phyloP scores from a whole-genome alignment of 1,140 invertebrate genomes.

The Gonioctena quinquepunctata region DNA sequence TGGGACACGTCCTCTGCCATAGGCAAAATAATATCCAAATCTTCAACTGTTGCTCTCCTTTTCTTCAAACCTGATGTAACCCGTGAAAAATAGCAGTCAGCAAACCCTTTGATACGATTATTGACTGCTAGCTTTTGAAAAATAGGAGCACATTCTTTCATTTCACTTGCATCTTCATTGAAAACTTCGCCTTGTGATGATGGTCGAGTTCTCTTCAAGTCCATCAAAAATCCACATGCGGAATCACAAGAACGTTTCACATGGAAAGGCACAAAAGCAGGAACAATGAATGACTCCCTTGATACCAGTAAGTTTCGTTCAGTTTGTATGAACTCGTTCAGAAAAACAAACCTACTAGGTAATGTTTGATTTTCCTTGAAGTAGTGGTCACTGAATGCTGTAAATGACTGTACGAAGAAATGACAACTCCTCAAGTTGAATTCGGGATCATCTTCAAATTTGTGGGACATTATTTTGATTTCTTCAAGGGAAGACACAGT shows the following conservation, averaged over 20 bases:
- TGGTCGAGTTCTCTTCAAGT: neutral
- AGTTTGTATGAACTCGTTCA: constrained; percentile 25
- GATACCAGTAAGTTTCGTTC: constrained; percentile 24
- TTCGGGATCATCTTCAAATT: neutral
- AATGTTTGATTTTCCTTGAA: constrained; percentile 42
- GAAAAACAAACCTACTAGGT: constrained; percentile 22
- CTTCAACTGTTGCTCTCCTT: constrained; percentile 18
- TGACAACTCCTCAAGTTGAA: neutral
- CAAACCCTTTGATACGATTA: constrained; percentile 12
- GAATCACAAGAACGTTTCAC: neutral
- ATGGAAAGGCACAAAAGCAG: constrained; percentile 33
- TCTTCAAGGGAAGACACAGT: neutral
- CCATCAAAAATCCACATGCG: neutral
- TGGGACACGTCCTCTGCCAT: constrained; percentile 19
- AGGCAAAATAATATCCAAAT: constrained; percentile 50
- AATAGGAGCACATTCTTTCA: too few relatives aligned
- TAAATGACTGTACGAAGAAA: constrained; percentile 16
- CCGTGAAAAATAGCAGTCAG: constrained; percentile 24
- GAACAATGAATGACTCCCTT: constrained; percentile 14
- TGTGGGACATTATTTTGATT: constrained; percentile 6
- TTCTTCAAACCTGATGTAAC: constrained; percentile 18
- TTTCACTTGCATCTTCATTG: too few relatives aligned
- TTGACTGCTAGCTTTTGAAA: too few relatives aligned
- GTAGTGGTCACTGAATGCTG: constrained; percentile 42
- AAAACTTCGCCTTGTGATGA: too few relatives aligned